A percentile compares a stretch with the other conserved stretches of the same genome.
phyloP scores from a whole-genome alignment of 37 sponge, comb jelly and placozoan genomes.

The Hexactinellida sp. region DNA sequence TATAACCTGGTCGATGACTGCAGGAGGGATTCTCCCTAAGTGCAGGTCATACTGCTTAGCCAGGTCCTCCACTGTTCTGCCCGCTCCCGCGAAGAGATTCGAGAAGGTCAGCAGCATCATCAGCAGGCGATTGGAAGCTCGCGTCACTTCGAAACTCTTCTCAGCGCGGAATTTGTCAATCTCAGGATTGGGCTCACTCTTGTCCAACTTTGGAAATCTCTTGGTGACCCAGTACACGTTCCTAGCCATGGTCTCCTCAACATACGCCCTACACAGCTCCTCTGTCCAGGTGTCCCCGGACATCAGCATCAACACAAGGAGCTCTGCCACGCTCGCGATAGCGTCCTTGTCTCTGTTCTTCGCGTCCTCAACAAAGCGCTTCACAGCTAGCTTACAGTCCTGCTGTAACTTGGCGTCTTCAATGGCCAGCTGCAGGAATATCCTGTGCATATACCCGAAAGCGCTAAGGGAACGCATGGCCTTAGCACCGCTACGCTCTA shows the following conservation, averaged over 20 bases:
- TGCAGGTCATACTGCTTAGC: background rate
- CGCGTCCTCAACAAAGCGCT: slow-evolving; percentile 26
- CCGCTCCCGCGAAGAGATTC: background rate
- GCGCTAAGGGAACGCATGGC: slow-evolving; percentile 27
- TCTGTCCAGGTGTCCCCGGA: slow-evolving; percentile 24
- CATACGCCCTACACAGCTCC: slow-evolving; percentile 26
- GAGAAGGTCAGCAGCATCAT: background rate
- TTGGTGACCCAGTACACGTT: slow-evolving; percentile 30
- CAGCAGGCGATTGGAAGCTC: background rate
- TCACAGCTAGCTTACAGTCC: slow-evolving; percentile 24
- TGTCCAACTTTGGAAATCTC: slow-evolving; percentile 33
- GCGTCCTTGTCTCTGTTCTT: slow-evolving; percentile 26
- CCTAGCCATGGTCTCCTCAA: slow-evolving; percentile 27
- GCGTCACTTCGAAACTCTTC: background rate
- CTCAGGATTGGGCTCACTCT: slow-evolving; percentile 21
- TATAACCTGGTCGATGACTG: background rate
- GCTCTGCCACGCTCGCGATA: background rate
- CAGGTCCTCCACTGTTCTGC: background rate
- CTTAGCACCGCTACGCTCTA: slow-evolving; percentile 24
- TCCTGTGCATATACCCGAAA: slow-evolving; percentile 45
- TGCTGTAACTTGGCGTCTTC: slow-evolving; percentile 3
- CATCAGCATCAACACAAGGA: slow-evolving; percentile 22
- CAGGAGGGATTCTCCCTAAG: background rate
- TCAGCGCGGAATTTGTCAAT: slow-evolving; percentile 5
- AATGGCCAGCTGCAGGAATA: slow-evolving; percentile 32